Base-by-base conservation (phyloP, 2,888 invertebrate genomes). In the Arctia plantaginis region DNA sequence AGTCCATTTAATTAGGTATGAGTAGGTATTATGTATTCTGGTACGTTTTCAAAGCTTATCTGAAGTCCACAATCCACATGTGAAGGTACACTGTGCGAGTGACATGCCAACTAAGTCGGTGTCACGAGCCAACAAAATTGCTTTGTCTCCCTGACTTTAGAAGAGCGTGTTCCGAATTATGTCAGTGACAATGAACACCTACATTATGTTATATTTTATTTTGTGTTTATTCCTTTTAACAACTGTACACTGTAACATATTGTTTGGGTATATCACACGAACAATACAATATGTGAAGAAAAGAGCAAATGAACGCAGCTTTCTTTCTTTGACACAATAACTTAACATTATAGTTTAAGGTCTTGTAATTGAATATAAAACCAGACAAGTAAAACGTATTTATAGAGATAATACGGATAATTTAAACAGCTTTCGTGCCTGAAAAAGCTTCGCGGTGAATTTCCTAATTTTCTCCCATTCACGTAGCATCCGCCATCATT, bases 401-500 rank as follows among this genome's bases (percentile, higher is more conserved):
- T 82, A 81, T 75, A 84, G 84, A 88, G 89, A 87, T 90, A 91
- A 90, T 90, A 89, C 87, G 89, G 88, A 91, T 93, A 93, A 93
- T 93, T 93, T 92, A 93, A 93, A 90, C 90, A 91, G 90, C 89
- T 90, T 88, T 83, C 82, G 85, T 82, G 88, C 83, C 90, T 90
- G 89, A 90, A 93, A 91, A 93, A 91, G 90, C 90, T 87, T 83
- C 90, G 91, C 90, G 92, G 92, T 91, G 91, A 93, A 94, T 93
- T 93, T 92, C 91, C 93, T 95, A 94, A 95, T 95, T 95, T 94
- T 92, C 88, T 92, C 91, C 89, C 91, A 94, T 95, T 94, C 93
- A 92, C 91, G 87, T 86, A 89, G 92, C 93, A 94, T 94, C 93
- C 94, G 93, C 93, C 94, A 93, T 95, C 94, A 94, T 94, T 94